Base-by-base conservation (phyloP, 2,888 invertebrate genomes). In the Netelia virgata region DNA sequence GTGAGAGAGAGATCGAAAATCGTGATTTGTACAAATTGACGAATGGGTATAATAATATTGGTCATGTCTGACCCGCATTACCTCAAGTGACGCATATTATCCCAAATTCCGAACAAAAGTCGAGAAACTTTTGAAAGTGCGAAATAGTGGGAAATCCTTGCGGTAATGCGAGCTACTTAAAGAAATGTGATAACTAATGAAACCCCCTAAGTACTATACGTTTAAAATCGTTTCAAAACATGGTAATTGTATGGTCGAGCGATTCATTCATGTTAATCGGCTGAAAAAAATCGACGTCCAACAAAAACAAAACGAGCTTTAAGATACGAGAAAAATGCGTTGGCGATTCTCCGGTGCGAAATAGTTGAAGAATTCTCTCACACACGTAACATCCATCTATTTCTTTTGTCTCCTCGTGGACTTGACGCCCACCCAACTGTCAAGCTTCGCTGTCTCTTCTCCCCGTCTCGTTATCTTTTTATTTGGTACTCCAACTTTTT, bases 391-490 rank as follows among this genome's bases (percentile, higher is more conserved):
- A 78, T 74, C 82, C 81, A 68, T 57, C 78, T 82, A 82, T 88
- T 87, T 87, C 88, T 88, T 90, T 89, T 89, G 90, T 91, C 88
- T 66, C 47, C 85, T 85, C 86, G 84, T 84, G 36, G 28, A 28
- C 28, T 47, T 47, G 50, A 73, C 74, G 74, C 20, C 20, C 68
- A 36, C 53, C 16, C 43, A 41, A 18, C 74, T 68, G 80, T 80
- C 73, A 28, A 59, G 64, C 55, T 80, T 73, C 36, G 47, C 41
- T 82, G 88, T 86, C 88, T 88, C 88, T 86, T 88, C 87, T 87
- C 89, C 80, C 84, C 85, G 90, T 86, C 90, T 91, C 90, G 91
- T 91, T 91, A 90, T 91, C 90, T 90, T 90, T 90, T 90, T 89
- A 89, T 88, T 87, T 86, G 84, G 69, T 86, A 85, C 86, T 87